phyloP scores from a whole-genome alignment of 2,113 vertebrate genomes.

The Bombycilla garrulus region DNA sequence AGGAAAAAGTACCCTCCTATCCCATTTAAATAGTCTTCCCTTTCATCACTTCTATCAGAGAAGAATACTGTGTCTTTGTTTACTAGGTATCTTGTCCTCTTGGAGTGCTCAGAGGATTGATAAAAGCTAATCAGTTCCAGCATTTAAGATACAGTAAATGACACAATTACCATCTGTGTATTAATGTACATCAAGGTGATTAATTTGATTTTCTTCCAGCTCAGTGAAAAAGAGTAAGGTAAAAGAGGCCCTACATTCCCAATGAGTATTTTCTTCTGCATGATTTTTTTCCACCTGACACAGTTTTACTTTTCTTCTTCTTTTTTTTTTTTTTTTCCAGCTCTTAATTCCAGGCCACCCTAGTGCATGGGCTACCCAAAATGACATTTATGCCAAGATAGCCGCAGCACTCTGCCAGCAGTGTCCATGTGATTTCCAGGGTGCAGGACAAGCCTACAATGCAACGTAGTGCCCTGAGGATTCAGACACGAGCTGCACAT shows the following conservation, averaged over 20 bases:
- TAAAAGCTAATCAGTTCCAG: conserved; percentile 29
- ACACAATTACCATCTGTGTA: conserved; percentile 12
- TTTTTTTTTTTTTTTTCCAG: not conserved
- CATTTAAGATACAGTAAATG: conserved; percentile 45
- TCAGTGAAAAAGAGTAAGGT: conserved; percentile 4
- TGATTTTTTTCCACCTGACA: not conserved
- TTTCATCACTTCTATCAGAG: conserved; percentile 44
- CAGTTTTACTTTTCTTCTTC: not conserved
- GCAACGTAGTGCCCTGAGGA: not conserved
- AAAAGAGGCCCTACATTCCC: not conserved
- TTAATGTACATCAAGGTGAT: conserved; percentile 12
- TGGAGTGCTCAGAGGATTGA: conserved; percentile 9
- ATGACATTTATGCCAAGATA: not conserved
- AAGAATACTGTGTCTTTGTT: conserved; percentile 59
- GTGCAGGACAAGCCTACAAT: not conserved
- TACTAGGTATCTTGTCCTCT: conserved; percentile 1
- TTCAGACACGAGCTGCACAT: accelerated
- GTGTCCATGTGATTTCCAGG: not conserved
- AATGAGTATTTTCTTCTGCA: not conserved
- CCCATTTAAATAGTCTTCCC: conserved; percentile 37
- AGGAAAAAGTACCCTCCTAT: conserved; percentile 24
- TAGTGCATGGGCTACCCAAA: not conserved
- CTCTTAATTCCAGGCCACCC: not conserved
- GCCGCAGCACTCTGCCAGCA: not conserved
- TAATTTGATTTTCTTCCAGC: conserved; percentile 5